Evolutionary conservation across 2,888 invertebrate species (phyloP).

Genomic region (Erannis defoliaria): DNA sequence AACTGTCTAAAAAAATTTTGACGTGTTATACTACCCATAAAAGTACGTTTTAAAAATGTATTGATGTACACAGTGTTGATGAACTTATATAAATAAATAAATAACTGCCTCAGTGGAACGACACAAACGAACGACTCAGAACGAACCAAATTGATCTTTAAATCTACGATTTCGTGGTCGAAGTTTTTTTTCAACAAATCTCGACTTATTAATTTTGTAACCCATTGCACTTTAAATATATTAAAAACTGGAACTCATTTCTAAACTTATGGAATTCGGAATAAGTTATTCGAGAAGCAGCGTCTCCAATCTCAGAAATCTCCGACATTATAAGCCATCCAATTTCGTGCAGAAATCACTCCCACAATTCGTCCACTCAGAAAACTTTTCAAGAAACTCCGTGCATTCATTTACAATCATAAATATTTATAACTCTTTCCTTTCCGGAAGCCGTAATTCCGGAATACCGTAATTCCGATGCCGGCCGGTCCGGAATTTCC

Average conservation of each 20-base stretch:
- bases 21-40: no score
- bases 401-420: conserved; percentile 31
- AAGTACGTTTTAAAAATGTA: no score
- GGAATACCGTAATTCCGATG: conserved; percentile 20
- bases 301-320: neutral
- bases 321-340: conserved; percentile 15
- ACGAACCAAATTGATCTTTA: no score
- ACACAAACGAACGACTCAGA: no score
- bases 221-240: no score
- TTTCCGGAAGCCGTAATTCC: conserved; percentile 20
- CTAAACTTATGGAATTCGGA: neutral
- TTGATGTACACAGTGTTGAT: no score
- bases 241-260: neutral
- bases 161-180: no score
- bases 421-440: conserved; percentile 34
- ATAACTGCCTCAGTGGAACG: no score
- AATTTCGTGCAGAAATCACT: conserved; percentile 7
- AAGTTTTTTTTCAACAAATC: no score
- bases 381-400: conserved; percentile 23
- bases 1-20: no score
- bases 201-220: neutral
- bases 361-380: conserved; percentile 18
- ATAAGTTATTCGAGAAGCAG: neutral
- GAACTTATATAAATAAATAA: no score
- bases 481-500: conserved; percentile 22